Evolutionary conservation across 2,888 invertebrate species (phyloP).

Genomic region (Drosophila cracens): DNA sequence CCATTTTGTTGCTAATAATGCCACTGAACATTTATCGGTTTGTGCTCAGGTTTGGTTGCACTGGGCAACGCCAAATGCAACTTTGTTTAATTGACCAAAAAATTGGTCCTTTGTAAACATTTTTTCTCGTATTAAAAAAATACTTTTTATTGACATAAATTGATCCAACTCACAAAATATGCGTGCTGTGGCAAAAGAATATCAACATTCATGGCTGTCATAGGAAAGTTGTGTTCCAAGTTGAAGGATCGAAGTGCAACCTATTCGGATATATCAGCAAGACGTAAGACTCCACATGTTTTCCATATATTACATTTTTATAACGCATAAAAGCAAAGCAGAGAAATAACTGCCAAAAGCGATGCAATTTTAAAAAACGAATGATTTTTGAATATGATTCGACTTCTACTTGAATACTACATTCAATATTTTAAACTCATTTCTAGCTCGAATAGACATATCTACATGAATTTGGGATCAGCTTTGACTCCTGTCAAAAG

Average conservation of each 20-base stretch:
- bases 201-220: not conserved
- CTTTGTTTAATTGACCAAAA: not conserved
- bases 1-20: conserved; percentile 4
- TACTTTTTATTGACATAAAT: not conserved
- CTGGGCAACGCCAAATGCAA: not conserved
- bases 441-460: not conserved
- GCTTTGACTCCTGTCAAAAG: not conserved
- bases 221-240: not conserved
- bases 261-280: too few species aligned
- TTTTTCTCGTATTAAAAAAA: not conserved
- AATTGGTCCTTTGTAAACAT: not conserved
- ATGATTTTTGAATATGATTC: not conserved
- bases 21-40: conserved; percentile 20
- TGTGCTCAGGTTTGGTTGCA: not conserved
- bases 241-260: not conserved
- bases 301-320: not conserved
- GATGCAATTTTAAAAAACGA: not conserved
- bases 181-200: not conserved
- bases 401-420: not conserved
- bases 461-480: not conserved
- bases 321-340: not conserved
- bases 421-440: not conserved
- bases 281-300: not conserved
- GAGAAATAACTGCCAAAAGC: not conserved
- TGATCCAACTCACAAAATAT: not conserved